phyloP scores from a whole-genome alignment of 2,888 invertebrate species.

The Clanis bilineata region DNA sequence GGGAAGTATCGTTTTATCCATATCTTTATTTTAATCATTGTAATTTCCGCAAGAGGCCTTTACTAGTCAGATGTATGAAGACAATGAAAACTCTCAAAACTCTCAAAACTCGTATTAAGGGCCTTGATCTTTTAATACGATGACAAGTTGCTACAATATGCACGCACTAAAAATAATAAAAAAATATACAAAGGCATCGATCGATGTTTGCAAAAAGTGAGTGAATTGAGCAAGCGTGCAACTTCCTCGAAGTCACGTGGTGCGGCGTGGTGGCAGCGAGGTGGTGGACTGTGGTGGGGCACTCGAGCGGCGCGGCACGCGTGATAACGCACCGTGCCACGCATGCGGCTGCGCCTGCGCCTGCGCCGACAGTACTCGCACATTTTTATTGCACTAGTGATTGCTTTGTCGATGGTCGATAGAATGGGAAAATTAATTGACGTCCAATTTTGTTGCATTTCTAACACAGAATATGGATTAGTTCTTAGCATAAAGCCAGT shows the following conservation, averaged over 20 bases:
- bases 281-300: background rate
- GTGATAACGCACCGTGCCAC: conserved; percentile 5
- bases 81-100: too few species aligned
- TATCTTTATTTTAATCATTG: too few species aligned
- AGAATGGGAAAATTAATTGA: too few species aligned
- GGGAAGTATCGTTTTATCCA: too few species aligned
- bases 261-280: background rate
- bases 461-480: too few species aligned
- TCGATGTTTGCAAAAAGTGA: conserved; percentile 7
- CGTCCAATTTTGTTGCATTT: background rate
- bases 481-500: too few species aligned
- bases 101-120: too few species aligned
- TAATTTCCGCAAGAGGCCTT: too few species aligned
- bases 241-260: conserved; percentile 10
- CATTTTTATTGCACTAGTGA: background rate
- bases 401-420: background rate
- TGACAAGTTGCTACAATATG: background rate
- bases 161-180: background rate
- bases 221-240: conserved; percentile 7
- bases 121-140: background rate
- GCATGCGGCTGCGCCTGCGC: background rate
- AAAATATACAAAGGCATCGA: background rate
- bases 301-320: background rate
- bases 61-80: too few species aligned
- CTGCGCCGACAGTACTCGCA: background rate